These are phyloP conservation scores for Notodonta ziczac DNA, from an alignment of 2,888 invertebrate species.

Conservation along the genomic window DNA sequence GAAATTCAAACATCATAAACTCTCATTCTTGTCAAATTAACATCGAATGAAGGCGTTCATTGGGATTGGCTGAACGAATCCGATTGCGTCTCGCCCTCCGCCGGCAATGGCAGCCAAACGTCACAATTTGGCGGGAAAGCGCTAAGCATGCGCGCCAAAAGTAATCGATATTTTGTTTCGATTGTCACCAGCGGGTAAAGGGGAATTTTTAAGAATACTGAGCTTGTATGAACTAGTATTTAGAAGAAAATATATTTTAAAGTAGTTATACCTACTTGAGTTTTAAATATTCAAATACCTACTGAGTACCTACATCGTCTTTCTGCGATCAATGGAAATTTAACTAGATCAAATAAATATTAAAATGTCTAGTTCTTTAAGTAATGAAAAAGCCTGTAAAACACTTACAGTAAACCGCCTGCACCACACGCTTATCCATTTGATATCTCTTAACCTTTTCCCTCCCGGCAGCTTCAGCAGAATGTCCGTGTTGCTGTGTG, in stretches of 20 bases:
- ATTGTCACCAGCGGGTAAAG: slow-evolving; percentile 36
- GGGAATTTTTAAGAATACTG: not conserved
- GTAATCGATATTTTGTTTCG: slow-evolving; percentile 66
- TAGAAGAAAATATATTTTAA: no score
- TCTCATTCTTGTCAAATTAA: slow-evolving; percentile 43
- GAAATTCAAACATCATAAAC: slow-evolving; percentile 24
- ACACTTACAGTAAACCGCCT: slow-evolving; percentile 92
- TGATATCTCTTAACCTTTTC: slow-evolving; percentile 93
- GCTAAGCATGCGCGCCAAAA: slow-evolving; percentile 59
- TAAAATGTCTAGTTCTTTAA: no score
- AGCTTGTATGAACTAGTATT: no score
- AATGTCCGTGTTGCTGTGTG: slow-evolving; percentile 91
- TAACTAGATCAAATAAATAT: no score
- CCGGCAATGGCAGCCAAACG: slow-evolving; percentile 42
- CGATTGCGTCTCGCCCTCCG: slow-evolving; percentile 18
- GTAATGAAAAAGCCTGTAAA: no score
- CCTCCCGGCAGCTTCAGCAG: slow-evolving; percentile 93
- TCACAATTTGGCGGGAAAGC: slow-evolving; percentile 74
- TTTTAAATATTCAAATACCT: no score
- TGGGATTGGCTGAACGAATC: slow-evolving; percentile 35
- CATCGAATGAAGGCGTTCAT: slow-evolving; percentile 39
- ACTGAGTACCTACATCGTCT: no score
- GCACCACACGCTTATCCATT: slow-evolving; percentile 97
- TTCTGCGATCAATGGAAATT: no score
- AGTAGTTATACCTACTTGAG: no score